phyloP scores from a whole-genome alignment of 2,113 vertebrate species.

The Tragelaphus imberbis region DNA sequence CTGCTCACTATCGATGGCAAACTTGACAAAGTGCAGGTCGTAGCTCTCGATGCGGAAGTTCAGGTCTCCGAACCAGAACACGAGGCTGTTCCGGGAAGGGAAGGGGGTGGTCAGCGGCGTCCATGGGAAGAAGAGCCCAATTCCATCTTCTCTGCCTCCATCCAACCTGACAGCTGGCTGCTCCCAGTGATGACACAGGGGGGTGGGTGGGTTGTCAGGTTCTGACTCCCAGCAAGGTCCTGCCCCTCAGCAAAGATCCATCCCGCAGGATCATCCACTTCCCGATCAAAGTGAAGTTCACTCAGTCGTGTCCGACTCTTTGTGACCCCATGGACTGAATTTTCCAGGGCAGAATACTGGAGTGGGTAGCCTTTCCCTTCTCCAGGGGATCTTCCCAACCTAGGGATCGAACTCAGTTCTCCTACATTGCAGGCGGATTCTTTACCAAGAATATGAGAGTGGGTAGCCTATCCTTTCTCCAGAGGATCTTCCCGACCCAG shows the following conservation, averaged over 20 bases:
- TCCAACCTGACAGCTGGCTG: slow-evolving; percentile 76
- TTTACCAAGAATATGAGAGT: neutral
- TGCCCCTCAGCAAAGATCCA: neutral
- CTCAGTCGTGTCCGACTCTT: neutral
- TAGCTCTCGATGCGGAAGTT: slow-evolving; percentile 98
- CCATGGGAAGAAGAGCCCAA: neutral
- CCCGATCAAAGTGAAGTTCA: neutral
- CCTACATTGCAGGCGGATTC: neutral
- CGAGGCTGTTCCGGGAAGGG: slow-evolving; percentile 80
- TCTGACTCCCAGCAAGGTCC: neutral
- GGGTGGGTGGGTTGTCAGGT: neutral
- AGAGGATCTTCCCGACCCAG: neutral
- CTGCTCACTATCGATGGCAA: slow-evolving; percentile 92
- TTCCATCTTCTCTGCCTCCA: slow-evolving; percentile 83
- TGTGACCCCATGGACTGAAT: neutral
- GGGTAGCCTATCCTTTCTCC: neutral
- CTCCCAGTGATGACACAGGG: neutral
- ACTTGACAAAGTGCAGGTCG: slow-evolving; percentile 96
- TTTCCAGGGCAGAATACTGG: neutral
- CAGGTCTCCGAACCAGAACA: slow-evolving; percentile 99
- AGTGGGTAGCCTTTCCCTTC: neutral
- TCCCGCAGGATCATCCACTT: neutral
- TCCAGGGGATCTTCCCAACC: neutral
- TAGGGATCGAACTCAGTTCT: neutral
- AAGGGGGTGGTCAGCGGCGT: neutral